phyloP scores from a whole-genome alignment of 2,113 vertebrate species.

The Heloderma charlesbogerti region DNA sequence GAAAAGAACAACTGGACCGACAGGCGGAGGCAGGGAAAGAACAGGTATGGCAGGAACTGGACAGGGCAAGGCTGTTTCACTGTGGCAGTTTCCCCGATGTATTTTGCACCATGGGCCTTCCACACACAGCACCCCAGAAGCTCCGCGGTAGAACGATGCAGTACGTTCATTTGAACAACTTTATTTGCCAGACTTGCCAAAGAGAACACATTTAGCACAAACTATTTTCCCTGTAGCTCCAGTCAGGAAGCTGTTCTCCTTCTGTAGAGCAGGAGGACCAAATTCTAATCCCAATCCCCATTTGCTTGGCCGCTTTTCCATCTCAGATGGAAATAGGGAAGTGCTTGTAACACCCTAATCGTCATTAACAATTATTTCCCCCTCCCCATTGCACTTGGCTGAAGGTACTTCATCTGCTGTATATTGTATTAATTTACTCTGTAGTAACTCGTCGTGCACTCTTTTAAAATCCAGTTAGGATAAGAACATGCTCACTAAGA shows the following conservation, averaged over 20 bases:
- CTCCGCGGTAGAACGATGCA: neutral
- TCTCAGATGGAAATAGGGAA: neutral
- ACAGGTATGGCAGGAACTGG: neutral
- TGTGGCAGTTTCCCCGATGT: neutral
- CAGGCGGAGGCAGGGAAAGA: neutral
- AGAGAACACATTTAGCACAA: neutral
- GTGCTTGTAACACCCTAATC: too few species aligned
- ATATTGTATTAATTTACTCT: neutral
- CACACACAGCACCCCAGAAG: too few species aligned
- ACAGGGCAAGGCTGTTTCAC: neutral
- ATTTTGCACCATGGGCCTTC: neutral
- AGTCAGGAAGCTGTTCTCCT: too few species aligned
- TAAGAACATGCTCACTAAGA: neutral
- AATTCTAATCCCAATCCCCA: neutral
- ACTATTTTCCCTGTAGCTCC: neutral
- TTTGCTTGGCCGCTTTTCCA: neutral
- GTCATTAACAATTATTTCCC: neutral
- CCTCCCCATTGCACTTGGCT: too few species aligned
- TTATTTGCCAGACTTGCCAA: neutral
- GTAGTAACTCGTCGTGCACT: too few species aligned
- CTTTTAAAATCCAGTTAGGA: neutral
- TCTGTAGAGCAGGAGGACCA: neutral
- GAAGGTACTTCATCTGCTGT: too few species aligned
- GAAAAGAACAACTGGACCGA: neutral
- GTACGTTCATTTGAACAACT: neutral